Percentiles rank a stretch among this genome's conserved stretches.
Evolutionary conservation across 2,888 invertebrate species (phyloP).

Genomic region (Junonia oenone): DNA sequence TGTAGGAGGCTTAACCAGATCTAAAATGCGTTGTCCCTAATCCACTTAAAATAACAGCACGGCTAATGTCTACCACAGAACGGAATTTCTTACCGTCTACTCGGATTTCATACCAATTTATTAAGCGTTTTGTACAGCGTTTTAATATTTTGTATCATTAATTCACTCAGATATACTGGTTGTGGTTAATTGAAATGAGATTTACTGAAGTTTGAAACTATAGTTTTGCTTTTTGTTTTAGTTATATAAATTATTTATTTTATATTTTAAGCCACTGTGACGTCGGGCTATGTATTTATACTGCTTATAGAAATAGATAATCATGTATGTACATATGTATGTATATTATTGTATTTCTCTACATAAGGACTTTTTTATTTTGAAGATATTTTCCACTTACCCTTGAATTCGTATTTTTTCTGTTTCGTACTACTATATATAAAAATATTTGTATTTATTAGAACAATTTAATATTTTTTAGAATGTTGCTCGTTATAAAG

Average conservation of each 20-base stretch:
- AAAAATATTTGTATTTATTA: too few species aligned
- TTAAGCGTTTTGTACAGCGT: slow-evolving; percentile 22
- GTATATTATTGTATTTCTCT: too few species aligned
- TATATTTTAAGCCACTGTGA: too few species aligned
- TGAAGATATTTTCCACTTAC: too few species aligned
- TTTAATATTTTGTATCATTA: slow-evolving; percentile 3
- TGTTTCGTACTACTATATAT: too few species aligned
- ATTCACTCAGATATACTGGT: neutral
- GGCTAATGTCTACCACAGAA: slow-evolving; percentile 55
- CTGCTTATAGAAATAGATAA: too few species aligned
- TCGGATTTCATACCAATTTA: slow-evolving; percentile 55
- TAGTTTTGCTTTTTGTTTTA: neutral
- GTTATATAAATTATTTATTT: neutral
- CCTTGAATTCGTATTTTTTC: too few species aligned
- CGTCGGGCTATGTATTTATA: too few species aligned
- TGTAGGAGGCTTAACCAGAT: slow-evolving; percentile 68
- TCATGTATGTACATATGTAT: too few species aligned
- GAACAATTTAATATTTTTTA: too few species aligned
- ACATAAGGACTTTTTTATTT: too few species aligned
- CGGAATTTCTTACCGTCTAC: slow-evolving; percentile 56
- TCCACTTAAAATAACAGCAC: slow-evolving; percentile 75
- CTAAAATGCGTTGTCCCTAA: slow-evolving; percentile 73
- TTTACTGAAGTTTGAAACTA: neutral
- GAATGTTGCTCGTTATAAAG: too few species aligned
- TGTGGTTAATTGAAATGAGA: neutral